These are phyloP conservation scores for Mimas tiliae DNA, from an alignment of 2,888 invertebrate species.

Conservation along the genomic window DNA sequence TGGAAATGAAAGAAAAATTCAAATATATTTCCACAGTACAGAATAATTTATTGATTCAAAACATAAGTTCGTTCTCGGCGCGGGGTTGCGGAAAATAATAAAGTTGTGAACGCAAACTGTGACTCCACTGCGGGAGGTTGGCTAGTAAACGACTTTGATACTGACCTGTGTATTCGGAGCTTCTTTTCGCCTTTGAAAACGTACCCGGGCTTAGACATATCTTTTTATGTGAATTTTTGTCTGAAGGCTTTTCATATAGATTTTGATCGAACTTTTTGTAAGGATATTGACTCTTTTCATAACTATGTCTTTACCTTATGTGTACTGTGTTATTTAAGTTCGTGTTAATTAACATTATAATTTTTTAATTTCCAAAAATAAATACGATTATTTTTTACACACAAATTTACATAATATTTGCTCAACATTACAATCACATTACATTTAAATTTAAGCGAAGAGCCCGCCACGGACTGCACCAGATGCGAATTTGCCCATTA, in stretches of 20 bases:
- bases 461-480: too few species aligned
- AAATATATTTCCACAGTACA: background rate
- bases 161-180: background rate
- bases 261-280: background rate
- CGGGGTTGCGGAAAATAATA: slow-evolving; percentile 5
- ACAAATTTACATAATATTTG: too few species aligned
- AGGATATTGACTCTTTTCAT: background rate
- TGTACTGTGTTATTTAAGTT: background rate
- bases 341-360: too few species aligned
- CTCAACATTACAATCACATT: too few species aligned
- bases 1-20: background rate
- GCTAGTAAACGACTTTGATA: background rate
- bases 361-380: too few species aligned
- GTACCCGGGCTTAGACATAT: background rate
- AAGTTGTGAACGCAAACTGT: slow-evolving; percentile 7
- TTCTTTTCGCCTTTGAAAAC: background rate
- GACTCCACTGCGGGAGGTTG: background rate
- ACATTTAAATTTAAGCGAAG: too few species aligned
- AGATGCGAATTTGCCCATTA: too few species aligned
- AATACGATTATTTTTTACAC: too few species aligned
- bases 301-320: background rate
- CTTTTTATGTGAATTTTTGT: background rate
- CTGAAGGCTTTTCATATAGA: background rate
- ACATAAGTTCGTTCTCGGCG: background rate
- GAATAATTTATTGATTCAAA: slow-evolving; percentile 12